These are phyloP conservation scores for Diabrotica balteata DNA, from an alignment of 2,888 invertebrate genomes.

Conservation along the genomic window DNA sequence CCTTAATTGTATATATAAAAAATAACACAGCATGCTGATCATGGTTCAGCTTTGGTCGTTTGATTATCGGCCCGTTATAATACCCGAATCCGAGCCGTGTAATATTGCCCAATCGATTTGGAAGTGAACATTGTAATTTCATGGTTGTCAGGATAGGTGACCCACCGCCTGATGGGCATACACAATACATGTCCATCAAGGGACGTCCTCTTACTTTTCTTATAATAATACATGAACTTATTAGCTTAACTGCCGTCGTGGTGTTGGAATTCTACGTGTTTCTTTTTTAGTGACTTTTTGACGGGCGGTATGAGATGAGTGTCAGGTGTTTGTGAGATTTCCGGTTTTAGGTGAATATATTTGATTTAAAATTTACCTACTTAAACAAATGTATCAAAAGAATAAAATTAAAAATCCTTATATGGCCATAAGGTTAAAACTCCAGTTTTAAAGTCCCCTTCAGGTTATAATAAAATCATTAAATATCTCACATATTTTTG, in stretches of 20 bases:
- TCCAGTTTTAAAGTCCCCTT: no score
- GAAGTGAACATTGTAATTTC: constrained; percentile 61
- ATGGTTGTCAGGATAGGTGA: constrained; percentile 60
- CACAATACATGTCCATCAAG: constrained; percentile 47
- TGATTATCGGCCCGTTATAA: constrained; percentile 51
- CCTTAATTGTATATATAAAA: no score
- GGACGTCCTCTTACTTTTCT: constrained; percentile 3
- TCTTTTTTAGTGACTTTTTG: constrained; percentile 11
- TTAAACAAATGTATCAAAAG: no score
- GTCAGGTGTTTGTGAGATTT: constrained; percentile 9
- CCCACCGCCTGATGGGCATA: constrained; percentile 55
- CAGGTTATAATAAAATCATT: no score
- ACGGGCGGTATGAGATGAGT: constrained; percentile 3
- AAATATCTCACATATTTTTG: no score
- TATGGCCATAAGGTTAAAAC: no score
- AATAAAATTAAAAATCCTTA: no score
- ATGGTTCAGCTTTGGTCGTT: constrained; percentile 37
- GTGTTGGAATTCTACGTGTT: constrained; percentile 4
- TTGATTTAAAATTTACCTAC: no score
- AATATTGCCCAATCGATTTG: constrained; percentile 60
- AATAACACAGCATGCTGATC: not conserved
- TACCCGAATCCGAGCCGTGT: constrained; percentile 50
- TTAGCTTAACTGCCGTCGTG: not conserved
- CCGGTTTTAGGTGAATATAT: not conserved
- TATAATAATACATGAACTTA: constrained; percentile 11